phyloP scores from a whole-genome alignment of 2,113 vertebrate species.

The Abramis brama region DNA sequence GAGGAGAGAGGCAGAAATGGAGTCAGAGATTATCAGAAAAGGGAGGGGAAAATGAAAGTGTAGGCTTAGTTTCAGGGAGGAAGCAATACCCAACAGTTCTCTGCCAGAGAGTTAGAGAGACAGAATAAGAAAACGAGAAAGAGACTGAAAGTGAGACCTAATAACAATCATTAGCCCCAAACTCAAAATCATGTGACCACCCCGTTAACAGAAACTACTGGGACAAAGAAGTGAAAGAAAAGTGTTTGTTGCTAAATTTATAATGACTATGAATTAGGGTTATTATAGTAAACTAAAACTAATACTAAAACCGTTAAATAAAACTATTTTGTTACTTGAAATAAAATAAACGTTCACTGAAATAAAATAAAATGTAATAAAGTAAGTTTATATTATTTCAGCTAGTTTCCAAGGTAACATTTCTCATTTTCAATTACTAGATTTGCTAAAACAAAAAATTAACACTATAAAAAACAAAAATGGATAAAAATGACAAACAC shows the following conservation, averaged over 20 bases:
- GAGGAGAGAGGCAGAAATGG: neutral
- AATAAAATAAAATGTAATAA: no score
- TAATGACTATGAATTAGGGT: neutral
- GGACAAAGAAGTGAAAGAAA: no score
- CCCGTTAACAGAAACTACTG: neutral
- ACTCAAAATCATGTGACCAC: neutral
- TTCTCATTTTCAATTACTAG: no score
- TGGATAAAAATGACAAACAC: no score
- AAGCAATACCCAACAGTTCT: slow-evolving; percentile 9
- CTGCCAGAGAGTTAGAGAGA: neutral
- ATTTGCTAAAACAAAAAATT: no score
- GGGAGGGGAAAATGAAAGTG: slow-evolving; percentile 36
- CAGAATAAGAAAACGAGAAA: neutral
- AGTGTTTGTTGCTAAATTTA: neutral
- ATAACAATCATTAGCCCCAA: neutral
- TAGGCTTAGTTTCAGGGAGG: slow-evolving; percentile 40
- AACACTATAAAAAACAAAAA: no score
- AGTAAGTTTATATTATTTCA: no score
- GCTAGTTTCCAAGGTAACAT: no score
- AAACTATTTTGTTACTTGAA: neutral
- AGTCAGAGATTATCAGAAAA: slow-evolving; percentile 14
- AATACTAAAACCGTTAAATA: neutral
- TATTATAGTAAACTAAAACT: neutral
- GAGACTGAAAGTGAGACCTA: neutral
- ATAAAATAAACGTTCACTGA: no score